Conservation (phyloP, 2,797 vertebrate species). For the Microcaecilia unicolor region DNA sequence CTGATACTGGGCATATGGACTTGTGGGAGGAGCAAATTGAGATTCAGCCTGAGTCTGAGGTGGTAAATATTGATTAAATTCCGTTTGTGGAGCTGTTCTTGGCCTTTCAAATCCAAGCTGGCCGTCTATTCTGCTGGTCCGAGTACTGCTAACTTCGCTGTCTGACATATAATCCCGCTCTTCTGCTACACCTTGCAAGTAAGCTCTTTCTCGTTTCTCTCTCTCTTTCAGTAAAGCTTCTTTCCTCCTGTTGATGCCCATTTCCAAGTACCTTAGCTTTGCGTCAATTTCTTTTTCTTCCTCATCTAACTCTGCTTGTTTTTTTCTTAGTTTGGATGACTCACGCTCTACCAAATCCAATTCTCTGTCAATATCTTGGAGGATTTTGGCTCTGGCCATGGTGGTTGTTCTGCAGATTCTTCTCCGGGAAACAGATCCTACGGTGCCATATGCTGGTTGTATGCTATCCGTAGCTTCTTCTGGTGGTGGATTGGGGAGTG, state of each 20-base stretch:
- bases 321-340: slow-evolving; percentile 95
- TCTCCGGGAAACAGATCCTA: slow-evolving; percentile 77
- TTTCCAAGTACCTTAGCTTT: slow-evolving; percentile 92
- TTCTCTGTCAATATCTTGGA: slow-evolving; percentile 97
- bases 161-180: slow-evolving; percentile 98
- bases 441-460: slow-evolving; percentile 67
- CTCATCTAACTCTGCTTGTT: slow-evolving; percentile 96
- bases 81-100: slow-evolving; percentile 87
- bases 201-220: slow-evolving; percentile 93
- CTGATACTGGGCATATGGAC: slow-evolving; percentile 89
- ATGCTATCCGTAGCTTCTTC: slow-evolving; percentile 73
- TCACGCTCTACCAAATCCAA: slow-evolving; percentile 94
- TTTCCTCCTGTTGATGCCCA: slow-evolving; percentile 97
- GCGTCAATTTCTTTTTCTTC: slow-evolving; percentile 98
- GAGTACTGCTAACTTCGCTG: slow-evolving; percentile 90
- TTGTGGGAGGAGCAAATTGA: slow-evolving; percentile 82
- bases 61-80: slow-evolving; percentile 89
- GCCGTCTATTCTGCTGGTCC: slow-evolving; percentile 74
- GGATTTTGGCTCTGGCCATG: slow-evolving; percentile 95
- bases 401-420: slow-evolving; percentile 91
- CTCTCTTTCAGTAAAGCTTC: slow-evolving; percentile 92
- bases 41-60: slow-evolving; percentile 90
- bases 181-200: slow-evolving; percentile 96
- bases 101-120: slow-evolving; percentile 84
- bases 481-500: slow-evolving; percentile 90